phyloP scores from a whole-genome alignment of 2,797 vertebrate genomes.

The Lacerta agilis region DNA sequence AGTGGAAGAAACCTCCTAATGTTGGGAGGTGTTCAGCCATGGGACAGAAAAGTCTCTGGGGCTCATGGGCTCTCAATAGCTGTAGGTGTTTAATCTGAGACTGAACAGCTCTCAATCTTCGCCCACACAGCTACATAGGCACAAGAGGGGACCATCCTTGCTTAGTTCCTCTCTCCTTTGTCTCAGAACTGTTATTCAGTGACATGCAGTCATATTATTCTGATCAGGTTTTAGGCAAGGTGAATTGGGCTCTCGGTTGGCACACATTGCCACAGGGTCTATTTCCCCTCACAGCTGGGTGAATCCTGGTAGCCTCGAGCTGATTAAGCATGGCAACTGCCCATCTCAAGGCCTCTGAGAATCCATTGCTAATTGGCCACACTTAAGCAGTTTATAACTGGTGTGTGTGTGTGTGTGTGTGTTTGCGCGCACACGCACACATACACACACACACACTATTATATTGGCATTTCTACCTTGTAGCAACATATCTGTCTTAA shows the following conservation, averaged over 20 bases:
- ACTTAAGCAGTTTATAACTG: not conserved
- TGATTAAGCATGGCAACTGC: not conserved
- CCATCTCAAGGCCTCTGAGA: not conserved
- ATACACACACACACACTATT: not conserved
- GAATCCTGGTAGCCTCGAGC: not conserved
- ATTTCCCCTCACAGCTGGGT: not conserved
- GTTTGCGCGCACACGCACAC: not conserved
- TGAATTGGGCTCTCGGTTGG: not conserved
- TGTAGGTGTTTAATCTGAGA: too few species aligned
- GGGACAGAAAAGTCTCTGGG: too few species aligned
- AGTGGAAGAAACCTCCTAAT: too few species aligned
- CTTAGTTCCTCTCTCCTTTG: not conserved
- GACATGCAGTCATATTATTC: not conserved
- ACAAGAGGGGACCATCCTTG: too few species aligned
- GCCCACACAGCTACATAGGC: too few species aligned
- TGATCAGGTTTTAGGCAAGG: not conserved
- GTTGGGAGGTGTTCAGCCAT: too few species aligned
- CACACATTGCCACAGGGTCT: not conserved
- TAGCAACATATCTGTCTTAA: not conserved
- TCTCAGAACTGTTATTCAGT: not conserved
- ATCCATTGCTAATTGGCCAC: rapidly evolving
- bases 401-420: not conserved
- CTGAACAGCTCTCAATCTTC: too few species aligned
- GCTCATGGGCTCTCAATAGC: too few species aligned
- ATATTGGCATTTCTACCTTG: not conserved